Base-by-base conservation (phyloP, 2,888 invertebrate genomes). In the Dichetophora obliterata region DNA sequence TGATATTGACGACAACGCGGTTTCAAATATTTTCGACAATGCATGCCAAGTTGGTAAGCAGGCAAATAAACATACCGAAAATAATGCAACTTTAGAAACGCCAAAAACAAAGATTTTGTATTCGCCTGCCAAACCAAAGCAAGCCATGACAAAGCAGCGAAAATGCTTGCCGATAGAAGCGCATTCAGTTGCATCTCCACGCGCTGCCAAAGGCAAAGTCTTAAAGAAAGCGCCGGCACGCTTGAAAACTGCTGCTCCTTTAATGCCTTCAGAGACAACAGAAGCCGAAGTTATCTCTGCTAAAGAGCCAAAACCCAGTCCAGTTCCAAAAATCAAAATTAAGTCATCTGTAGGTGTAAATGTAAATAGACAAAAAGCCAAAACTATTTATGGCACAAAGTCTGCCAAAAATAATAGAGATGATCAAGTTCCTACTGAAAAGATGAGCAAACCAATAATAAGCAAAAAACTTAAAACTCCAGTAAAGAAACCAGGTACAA, bases 151-250 rank as follows among this genome's bases (percentile, higher is more conserved):
- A n/a, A 50, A 22, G 52, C 80, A 80, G 70, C 83, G 86, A 5
- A 79, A 81, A 50, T 83, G 85, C 3, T 24, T 83, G 14, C 79
- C 84, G 59, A 87, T 87, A n/a, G 84, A 81, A 4, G 82, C 87
- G 0, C 81, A 83, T 19, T 85, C 86, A 2, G 82, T 82, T 16
- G 79, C 83, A 0, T 73, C 72, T 24, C 66, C 79, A n/a, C 59
- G 66, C 6, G 9, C 75, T 76, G 66, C 61, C 65, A 43, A 80
- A 76, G n/a, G 43, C 79, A 11, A 11, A 0, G 78, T 65, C 11
- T 76, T 78, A 50, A 82, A 81, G 66, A 71, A 70, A 16, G 14
- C 24, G 19, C 9, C 11, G 14, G 24, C n/a, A n/a, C 50, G n/a
- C 50, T 22, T 11, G 16, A 66, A 43, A 59, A 24, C 37, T 14